A percentile compares a stretch with the other conserved stretches of the same genome.
These are phyloP conservation scores for Clusia tigrina DNA, from an alignment of 2,888 invertebrate genomes.

Conservation along the genomic window DNA sequence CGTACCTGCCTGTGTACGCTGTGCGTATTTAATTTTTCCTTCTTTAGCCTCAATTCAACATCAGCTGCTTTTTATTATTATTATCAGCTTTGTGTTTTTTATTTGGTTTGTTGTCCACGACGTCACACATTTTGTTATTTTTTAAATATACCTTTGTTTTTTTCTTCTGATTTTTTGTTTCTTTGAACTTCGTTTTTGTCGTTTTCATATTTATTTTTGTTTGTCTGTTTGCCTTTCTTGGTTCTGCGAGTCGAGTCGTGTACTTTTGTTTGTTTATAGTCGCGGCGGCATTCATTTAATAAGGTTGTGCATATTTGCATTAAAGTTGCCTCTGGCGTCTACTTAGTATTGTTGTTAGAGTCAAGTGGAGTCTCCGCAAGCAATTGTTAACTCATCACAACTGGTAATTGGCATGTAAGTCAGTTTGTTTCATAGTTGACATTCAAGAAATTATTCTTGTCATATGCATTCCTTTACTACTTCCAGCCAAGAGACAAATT, in stretches of 20 bases:
- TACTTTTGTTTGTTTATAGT: neutral
- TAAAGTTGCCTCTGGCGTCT: too few relatives aligned
- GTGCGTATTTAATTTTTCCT: neutral
- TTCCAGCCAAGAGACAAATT: too few relatives aligned
- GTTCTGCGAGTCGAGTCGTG: neutral
- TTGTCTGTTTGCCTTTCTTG: neutral
- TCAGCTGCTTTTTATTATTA: slow-evolving; percentile 10
- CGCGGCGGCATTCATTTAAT: neutral
- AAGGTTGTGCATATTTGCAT: too few relatives aligned
- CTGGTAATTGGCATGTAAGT: too few relatives aligned
- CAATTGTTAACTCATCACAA: neutral
- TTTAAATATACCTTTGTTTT: neutral
- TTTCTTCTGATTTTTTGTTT: neutral
- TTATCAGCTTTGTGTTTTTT: neutral
- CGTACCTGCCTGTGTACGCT: neutral
- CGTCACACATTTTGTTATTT: too few relatives aligned
- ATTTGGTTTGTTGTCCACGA: neutral
- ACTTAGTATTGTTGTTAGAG: too few relatives aligned
- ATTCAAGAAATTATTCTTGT: neutral
- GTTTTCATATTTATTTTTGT: neutral
- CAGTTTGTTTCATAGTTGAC: neutral
- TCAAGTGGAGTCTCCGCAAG: neutral
- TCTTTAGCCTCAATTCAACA: slow-evolving; percentile 19
- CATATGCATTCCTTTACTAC: too few relatives aligned
- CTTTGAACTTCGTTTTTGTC: neutral